Conservation (phyloP, 2,888 invertebrate genomes). For the Phragmatobia fuliginosa region DNA sequence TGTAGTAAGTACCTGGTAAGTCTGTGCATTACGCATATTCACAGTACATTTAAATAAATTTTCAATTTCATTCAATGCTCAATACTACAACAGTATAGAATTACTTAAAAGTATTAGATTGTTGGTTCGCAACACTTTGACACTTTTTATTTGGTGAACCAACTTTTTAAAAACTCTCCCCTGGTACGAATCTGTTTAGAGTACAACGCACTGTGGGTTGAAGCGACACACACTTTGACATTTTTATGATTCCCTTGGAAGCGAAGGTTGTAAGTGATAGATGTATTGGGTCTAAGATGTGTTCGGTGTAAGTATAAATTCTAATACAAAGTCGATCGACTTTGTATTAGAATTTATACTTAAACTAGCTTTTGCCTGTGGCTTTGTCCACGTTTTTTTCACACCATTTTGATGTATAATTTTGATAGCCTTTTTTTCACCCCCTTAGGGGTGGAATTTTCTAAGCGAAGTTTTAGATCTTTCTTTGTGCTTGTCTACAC, state of each 20-base stretch:
- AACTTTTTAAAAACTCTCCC: background rate
- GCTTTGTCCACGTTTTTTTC: too few relatives aligned
- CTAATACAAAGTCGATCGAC: background rate
- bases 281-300: background rate
- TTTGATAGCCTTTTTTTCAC: too few relatives aligned
- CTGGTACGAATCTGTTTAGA: background rate
- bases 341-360: constrained; percentile 1
- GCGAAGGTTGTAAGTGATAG: background rate
- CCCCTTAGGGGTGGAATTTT: too few relatives aligned
- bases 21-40: background rate
- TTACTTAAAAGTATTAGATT: background rate
- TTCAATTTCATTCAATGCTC: background rate
- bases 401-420: too few relatives aligned
- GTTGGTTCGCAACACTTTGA: too few relatives aligned
- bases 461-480: too few relatives aligned
- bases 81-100: background rate
- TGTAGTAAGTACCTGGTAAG: background rate
- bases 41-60: background rate
- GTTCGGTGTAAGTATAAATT: background rate
- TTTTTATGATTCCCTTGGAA: background rate
- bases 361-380: too few relatives aligned
- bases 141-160: background rate
- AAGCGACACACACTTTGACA: background rate
- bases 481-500: too few relatives aligned
- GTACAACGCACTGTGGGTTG: background rate